phyloP scores from a whole-genome alignment of 2,797 vertebrate species.

The Intellagama lesueurii region DNA sequence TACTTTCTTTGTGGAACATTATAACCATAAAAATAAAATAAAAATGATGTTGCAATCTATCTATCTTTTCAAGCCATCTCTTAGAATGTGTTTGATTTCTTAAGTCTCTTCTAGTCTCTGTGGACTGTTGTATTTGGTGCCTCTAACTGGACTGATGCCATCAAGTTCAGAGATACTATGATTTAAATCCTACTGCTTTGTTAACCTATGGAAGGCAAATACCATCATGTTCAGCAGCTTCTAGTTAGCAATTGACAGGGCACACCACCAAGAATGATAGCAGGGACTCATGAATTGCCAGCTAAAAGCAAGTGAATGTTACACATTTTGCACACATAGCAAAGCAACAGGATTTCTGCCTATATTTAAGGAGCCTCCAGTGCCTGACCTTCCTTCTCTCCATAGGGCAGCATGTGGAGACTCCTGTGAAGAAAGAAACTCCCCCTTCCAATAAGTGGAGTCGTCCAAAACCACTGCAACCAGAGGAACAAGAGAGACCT shows the following conservation, averaged over 20 bases:
- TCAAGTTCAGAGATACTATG: not conserved
- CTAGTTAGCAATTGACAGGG: too few relatives aligned
- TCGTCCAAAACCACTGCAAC: conserved; percentile 53
- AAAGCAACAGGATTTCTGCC: too few relatives aligned
- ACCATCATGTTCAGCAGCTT: too few relatives aligned
- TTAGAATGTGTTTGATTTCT: not conserved
- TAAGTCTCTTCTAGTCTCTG: not conserved
- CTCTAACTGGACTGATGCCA: not conserved
- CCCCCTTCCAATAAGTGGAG: conserved; percentile 68
- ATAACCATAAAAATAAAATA: not conserved
- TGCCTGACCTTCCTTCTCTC: not conserved
- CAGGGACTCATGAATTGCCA: too few relatives aligned
- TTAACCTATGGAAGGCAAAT: too few relatives aligned
- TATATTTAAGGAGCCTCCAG: not conserved
- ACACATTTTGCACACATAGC: too few relatives aligned
- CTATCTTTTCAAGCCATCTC: not conserved
- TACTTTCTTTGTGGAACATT: not conserved
- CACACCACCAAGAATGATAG: too few relatives aligned
- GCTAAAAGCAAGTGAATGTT: too few relatives aligned
- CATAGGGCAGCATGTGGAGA: conserved; percentile 73
- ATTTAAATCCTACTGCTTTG: too few relatives aligned
- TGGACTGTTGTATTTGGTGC: not conserved
- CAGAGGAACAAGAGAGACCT: conserved; percentile 20
- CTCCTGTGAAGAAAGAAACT: conserved; percentile 65
- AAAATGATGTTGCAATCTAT: not conserved